These are phyloP conservation scores for Myripristis murdjan DNA, from an alignment of 2,797 vertebrate species.

Conservation along the genomic window DNA sequence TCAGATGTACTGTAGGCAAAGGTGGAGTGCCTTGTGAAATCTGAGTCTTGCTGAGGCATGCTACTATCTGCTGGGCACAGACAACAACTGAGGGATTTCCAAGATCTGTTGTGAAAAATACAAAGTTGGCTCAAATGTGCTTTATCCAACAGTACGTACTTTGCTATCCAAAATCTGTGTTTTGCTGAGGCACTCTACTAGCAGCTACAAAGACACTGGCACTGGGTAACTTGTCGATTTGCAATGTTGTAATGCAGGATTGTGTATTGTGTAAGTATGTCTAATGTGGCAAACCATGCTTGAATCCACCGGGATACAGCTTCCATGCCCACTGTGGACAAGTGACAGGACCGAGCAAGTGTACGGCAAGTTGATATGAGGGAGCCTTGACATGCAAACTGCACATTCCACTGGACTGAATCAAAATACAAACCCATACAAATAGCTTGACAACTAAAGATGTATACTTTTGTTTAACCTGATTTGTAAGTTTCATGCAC, in stretches of 20 bases:
- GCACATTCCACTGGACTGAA: not conserved
- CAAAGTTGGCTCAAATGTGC: not conserved
- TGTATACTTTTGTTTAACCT: not conserved
- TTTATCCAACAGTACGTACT: not conserved
- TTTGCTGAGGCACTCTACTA: conserved; percentile 1
- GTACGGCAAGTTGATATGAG: not conserved
- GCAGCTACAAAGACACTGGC: not conserved
- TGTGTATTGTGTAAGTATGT: not conserved
- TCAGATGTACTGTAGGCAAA: conserved; percentile 8
- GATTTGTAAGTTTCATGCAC: conserved; percentile 31
- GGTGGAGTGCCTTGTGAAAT: not conserved
- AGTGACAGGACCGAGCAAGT: not conserved
- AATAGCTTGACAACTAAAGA: not conserved
- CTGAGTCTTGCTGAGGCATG: not conserved
- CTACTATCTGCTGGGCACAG: not conserved
- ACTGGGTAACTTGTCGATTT: conserved; percentile 1
- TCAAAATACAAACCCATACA: not conserved
- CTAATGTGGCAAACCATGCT: not conserved
- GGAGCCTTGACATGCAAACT: not conserved
- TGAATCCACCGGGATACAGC: not conserved
- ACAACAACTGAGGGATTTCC: not conserved
- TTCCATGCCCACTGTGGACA: not conserved
- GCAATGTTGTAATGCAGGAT: not conserved
- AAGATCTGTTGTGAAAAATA: not conserved
- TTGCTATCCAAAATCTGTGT: conserved; percentile 19